A percentile compares a stretch with the other conserved stretches of the same genome.
These are phyloP conservation scores for Xestia xanthographa DNA, from an alignment of 2,888 invertebrate genomes.

Conservation along the genomic window DNA sequence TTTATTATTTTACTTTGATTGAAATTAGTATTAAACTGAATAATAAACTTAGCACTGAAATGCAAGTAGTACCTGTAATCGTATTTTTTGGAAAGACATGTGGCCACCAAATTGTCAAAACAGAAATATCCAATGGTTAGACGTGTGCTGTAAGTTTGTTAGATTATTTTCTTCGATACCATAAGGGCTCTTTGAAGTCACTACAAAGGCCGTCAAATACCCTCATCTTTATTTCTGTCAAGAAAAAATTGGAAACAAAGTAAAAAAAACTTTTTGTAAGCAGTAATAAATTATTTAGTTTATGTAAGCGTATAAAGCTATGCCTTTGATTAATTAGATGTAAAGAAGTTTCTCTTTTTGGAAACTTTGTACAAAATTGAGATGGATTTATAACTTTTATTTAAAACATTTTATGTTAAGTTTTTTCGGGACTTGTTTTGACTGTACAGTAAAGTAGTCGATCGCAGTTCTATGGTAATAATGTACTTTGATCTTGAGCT, in stretches of 20 bases:
- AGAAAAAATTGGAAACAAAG: constrained; percentile 28
- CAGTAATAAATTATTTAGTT: constrained; percentile 42
- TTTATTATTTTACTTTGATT: no score
- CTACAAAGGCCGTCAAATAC: constrained; percentile 53
- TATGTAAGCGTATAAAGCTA: constrained; percentile 39
- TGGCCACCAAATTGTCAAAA: constrained; percentile 8
- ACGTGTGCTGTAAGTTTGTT: background rate
- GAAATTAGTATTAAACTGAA: no score
- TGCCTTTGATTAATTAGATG: constrained; percentile 41
- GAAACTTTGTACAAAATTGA: constrained; percentile 42
- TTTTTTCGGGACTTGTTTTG: background rate
- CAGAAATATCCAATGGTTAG: constrained; percentile 32
- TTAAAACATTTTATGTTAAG: constrained; percentile 18
- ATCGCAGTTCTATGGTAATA: background rate
- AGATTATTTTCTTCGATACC: constrained; percentile 12
- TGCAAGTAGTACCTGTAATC: no score
- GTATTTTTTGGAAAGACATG: background rate
- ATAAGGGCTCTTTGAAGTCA: constrained; percentile 51
- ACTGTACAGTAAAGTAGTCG: background rate
- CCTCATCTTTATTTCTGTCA: constrained; percentile 48
- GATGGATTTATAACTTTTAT: constrained; percentile 46
- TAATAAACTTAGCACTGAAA: no score
- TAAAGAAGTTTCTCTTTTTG: constrained; percentile 31
- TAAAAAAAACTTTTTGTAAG: constrained; percentile 16
- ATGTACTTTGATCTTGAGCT: background rate